phyloP scores from a whole-genome alignment of 2,797 vertebrate species.

The Lophius americanus region DNA sequence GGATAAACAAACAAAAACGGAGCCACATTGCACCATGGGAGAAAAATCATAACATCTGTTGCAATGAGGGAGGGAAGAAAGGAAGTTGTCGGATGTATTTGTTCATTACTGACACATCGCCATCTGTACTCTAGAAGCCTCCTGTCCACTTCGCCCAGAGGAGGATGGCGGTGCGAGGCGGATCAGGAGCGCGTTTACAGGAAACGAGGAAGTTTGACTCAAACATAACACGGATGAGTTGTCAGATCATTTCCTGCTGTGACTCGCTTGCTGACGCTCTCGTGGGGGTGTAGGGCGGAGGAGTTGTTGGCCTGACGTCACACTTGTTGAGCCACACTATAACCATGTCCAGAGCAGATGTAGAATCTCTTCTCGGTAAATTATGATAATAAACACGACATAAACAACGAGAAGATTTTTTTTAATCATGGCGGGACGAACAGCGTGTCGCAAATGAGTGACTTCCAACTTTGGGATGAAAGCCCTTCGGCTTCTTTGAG shows the following conservation, averaged over 20 bases:
- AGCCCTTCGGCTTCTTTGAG: slow-evolving; percentile 54
- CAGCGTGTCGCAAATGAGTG: slow-evolving; percentile 21
- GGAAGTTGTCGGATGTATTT: slow-evolving; percentile 65
- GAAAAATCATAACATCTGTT: slow-evolving; percentile 69
- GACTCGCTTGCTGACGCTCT: slow-evolving; percentile 50
- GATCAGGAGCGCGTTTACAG: slow-evolving; percentile 63
- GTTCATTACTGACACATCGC: slow-evolving; percentile 66
- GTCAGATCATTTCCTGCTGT: slow-evolving; percentile 57
- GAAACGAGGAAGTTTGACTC: slow-evolving; percentile 55
- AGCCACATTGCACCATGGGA: slow-evolving; percentile 66
- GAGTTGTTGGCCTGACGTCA: slow-evolving; percentile 30
- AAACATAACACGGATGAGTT: slow-evolving; percentile 71
- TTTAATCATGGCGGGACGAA: slow-evolving; percentile 4
- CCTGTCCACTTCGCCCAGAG: slow-evolving; percentile 40
- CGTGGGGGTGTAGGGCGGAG: slow-evolving; percentile 39
- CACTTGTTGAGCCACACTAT: slow-evolving; percentile 57
- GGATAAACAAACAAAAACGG: slow-evolving; percentile 74
- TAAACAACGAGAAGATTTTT: slow-evolving; percentile 4
- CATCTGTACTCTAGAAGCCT: slow-evolving; percentile 63
- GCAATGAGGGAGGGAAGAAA: slow-evolving; percentile 50
- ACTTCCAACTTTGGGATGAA: slow-evolving; percentile 53
- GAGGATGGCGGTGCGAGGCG: slow-evolving; percentile 41
- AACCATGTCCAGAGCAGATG: slow-evolving; percentile 12
- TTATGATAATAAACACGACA: not conserved
- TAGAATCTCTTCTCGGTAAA: slow-evolving; percentile 23